Base-by-base conservation (phyloP, 2,888 invertebrate genomes). In the Thelaira solivaga region DNA sequence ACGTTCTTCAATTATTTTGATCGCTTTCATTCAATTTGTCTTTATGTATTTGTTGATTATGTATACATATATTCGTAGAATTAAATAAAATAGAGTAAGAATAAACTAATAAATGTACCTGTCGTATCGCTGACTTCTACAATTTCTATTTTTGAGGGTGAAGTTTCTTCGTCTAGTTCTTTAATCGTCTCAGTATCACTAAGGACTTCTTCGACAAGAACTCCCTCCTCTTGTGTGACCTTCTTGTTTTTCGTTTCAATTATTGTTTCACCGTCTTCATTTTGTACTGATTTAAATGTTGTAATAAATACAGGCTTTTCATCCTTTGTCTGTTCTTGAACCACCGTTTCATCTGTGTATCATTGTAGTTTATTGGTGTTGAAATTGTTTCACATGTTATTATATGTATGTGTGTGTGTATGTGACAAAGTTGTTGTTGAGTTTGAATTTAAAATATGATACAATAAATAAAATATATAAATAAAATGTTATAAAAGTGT, bases 221-320 rank as follows among this genome's bases (percentile, higher is more conserved):
- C 82, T 64, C 87, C 87, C 81, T 88, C 86, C 67, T 89, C 88
- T 78, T 87, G 83, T 22, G 86, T 87, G 75, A 88, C 83, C 83
- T 83, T 88, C 80, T 86, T 88, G 81, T 81, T 88, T 87, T 87
- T 85, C 81, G 82, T 87, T 85, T 86, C 85, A 82, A 88, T 87
- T 51, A 84, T 83, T 26, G 87, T 84, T 82, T 88, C 85, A 68
- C 88, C 86, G 65, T 87, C 85, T 80, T 89, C 87, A 72, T 85
- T 86, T 84, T 87, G 86, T 82, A 85, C 83, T 69, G 89, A 87
- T 83, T 89, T 88, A 80, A 90, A 90, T 80, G 89, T 88, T 80
- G 86, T 88, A 80, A 89, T 86, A 82, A 87, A 88, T 67, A 87
- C 84, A 74, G 89, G 87, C 81, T 87, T 87, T 85, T 88, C 87